Evolutionary conservation across 2,113 vertebrate genomes (phyloP), one percentile per base, ranked within the genome.

Genomic region (Phalacrocorax pelagicus): DNA sequence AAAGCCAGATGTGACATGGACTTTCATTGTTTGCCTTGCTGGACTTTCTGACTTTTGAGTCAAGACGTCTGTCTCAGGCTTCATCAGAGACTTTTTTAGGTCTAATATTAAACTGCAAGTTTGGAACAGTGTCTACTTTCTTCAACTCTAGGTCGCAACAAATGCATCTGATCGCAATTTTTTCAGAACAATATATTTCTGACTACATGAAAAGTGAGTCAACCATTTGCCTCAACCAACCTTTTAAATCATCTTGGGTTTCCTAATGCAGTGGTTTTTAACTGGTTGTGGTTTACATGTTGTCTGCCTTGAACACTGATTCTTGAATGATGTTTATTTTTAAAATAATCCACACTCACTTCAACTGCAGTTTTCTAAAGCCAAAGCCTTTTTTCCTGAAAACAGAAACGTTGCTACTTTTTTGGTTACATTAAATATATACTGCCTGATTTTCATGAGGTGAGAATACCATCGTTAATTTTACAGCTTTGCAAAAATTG

Each of bases 101-200:
- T 85, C n/a, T 85, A 78, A 62, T 46, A 70, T 88, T 92, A 55
- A 86, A 71, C 63, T 63, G 19, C 52, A 81, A 54, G 51, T 94
- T 90, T 87, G 20, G 16, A 82, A 57, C 10, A 61, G 13, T 71
- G 10, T 71, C 54, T 70, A 1, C 6, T 79, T 80, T 54, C 66
- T 84, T 92, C 70, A 55, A 0, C n/a, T 90, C 47, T 66, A 84
- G 17, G 51, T 78, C 71, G 88, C 69, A 71, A 62, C 47, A 73
- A 91, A 75, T 47, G 74, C 34, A 30, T 83, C 55, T 81, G 46
- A 87, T 87, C 51, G 10, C 40, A 81, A 7, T 65, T 88, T 94
- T 94, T 95, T 89, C 62, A 88, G 52, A 95, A 92, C 66, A 87
- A 82, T 77, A n/a, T 81, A 78, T 87, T 94, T 92, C 70, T 92